Conservation (phyloP, 2,113 vertebrate genomes). For the Acinonyx jubatus region DNA sequence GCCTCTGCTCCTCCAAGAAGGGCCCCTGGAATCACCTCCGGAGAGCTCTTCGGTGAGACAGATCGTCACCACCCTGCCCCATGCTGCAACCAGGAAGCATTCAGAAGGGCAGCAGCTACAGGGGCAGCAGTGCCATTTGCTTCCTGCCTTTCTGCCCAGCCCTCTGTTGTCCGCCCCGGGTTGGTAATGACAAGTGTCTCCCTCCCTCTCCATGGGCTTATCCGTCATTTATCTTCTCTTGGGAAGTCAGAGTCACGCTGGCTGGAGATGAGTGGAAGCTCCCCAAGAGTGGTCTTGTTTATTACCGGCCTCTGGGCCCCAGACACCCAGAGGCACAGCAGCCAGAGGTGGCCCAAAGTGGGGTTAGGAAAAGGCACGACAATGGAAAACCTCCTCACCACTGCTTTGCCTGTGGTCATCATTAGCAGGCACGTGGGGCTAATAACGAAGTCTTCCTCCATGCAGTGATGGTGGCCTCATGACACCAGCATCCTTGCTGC, state of each 20-base stretch:
- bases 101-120: not conserved
- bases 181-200: conserved; percentile 72
- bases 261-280: not conserved
- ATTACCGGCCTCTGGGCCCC: not conserved
- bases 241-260: not conserved
- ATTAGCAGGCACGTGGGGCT: conserved; percentile 30
- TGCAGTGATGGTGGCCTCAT: rapidly evolving
- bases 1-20: conserved; percentile 46
- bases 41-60: conserved; percentile 38
- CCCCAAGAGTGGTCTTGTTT: conserved; percentile 57
- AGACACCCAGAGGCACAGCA: conserved; percentile 46
- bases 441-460: conserved; percentile 66
- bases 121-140: rapidly evolving
- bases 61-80: conserved; percentile 57
- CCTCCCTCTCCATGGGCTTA: not conserved
- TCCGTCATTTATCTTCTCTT: conserved; percentile 49
- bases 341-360: not conserved
- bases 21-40: not conserved
- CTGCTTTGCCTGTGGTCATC: not conserved
- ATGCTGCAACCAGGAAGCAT: not conserved
- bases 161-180: conserved; percentile 37
- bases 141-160: not conserved
- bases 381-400: not conserved
- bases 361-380: conserved; percentile 60
- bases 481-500: not conserved